Percentiles rank a stretch among this genome's conserved stretches.
phyloP scores from a whole-genome alignment of 2,113 vertebrate genomes.

The Benitochromis conjunctus region DNA sequence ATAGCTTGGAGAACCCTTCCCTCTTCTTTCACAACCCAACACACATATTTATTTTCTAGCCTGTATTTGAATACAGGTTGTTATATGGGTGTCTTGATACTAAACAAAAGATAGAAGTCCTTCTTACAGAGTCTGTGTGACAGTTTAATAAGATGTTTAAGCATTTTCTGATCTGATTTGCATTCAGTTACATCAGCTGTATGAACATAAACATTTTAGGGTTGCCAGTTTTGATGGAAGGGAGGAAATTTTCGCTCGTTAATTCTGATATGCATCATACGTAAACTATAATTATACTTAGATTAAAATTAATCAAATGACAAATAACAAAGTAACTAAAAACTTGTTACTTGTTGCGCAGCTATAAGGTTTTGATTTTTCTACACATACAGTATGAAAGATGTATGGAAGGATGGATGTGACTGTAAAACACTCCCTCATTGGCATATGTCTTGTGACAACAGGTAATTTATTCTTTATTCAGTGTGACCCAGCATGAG shows the following conservation, averaged over 20 bases:
- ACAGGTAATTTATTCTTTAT: not conserved
- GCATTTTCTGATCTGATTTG: not conserved
- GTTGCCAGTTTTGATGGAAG: not conserved
- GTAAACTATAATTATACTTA: not conserved
- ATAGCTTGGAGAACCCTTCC: not conserved
- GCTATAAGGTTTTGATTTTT: rapidly evolving
- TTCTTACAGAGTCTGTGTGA: not conserved
- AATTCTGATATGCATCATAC: not conserved
- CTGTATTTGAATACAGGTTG: not conserved
- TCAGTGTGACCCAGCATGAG: not conserved
- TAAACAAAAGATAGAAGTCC: not conserved
- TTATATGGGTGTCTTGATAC: not conserved
- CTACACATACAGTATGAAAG: not conserved
- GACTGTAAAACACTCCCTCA: not conserved
- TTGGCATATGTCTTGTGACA: not conserved
- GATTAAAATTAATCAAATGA: not conserved
- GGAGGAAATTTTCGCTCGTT: not conserved
- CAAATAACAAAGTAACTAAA: not conserved
- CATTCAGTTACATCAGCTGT: not conserved
- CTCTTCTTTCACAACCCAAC: not conserved
- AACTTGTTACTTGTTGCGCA: not conserved
- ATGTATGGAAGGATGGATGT: rapidly evolving
- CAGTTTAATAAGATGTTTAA: not conserved
- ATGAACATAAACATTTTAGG: not conserved
- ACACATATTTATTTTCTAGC: not conserved